phyloP scores from a whole-genome alignment of 2,113 vertebrate genomes.

The Camelus dromedarius region DNA sequence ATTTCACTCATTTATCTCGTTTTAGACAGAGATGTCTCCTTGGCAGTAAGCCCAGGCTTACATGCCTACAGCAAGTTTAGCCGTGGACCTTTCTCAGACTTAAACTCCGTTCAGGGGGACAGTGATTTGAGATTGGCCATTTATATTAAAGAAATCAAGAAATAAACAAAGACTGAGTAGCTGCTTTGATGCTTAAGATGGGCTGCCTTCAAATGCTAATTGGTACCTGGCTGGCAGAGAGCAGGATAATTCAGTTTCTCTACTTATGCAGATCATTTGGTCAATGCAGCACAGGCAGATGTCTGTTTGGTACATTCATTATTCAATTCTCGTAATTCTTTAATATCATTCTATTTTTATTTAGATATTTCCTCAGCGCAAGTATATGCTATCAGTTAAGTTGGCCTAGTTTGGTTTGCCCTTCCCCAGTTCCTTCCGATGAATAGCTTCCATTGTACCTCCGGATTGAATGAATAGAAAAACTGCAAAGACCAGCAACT shows the following conservation, averaged over 20 bases:
- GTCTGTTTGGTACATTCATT: not conserved
- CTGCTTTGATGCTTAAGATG: not conserved
- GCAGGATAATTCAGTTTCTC: not conserved
- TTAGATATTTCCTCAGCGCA: not conserved
- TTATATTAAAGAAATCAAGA: constrained; percentile 60
- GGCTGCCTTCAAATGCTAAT: constrained; percentile 12
- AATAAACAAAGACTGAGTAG: not conserved
- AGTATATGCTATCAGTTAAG: not conserved
- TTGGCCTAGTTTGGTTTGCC: not conserved
- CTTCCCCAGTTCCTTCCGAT: not conserved
- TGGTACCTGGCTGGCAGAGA: not conserved
- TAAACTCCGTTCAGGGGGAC: not conserved
- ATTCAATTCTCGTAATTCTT: not conserved
- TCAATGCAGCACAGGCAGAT: not conserved
- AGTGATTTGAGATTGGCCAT: not conserved
- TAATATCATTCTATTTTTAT: constrained; percentile 17
- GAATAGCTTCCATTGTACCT: not conserved
- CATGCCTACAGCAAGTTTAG: not conserved
- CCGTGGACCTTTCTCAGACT: not conserved
- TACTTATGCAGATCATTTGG: not conserved
- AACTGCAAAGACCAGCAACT: not conserved
- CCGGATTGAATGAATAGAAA: not conserved
- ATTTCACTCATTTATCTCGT: not conserved
- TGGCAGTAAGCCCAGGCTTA: constrained; percentile 11
- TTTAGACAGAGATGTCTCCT: not conserved